Conservation (phyloP, 2,113 vertebrate genomes). For the Rhea pennata region DNA sequence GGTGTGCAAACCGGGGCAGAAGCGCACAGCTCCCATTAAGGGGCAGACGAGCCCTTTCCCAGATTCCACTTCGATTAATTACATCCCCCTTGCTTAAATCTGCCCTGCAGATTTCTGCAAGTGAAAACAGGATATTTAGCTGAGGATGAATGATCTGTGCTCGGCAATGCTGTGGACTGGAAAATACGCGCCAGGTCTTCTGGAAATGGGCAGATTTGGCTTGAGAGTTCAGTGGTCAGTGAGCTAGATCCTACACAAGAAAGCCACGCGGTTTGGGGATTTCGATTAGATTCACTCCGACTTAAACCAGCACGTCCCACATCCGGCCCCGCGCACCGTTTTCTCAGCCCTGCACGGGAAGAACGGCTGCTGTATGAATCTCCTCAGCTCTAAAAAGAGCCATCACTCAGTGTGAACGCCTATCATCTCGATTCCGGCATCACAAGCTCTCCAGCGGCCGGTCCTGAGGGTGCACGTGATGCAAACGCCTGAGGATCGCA, state of each 20-base stretch:
- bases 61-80: background rate
- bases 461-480: background rate
- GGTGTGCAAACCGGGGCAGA: background rate
- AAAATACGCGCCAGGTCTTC: background rate
- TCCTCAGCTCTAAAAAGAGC: no score
- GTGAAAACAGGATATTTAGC: background rate
- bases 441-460: background rate
- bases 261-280: no score
- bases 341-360: accelerated
- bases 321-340: background rate
- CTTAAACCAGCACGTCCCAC: background rate
- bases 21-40: background rate
- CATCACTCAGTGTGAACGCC: no score
- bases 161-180: background rate
- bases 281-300: no score
- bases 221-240: background rate
- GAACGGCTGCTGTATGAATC: background rate
- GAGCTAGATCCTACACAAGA: no score
- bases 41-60: background rate
- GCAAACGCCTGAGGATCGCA: no score
- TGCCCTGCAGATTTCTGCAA: accelerated
- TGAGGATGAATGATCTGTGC: background rate
- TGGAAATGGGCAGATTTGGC: background rate
- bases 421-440: no score
- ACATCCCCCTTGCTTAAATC: background rate